A percentile compares a stretch with the other conserved stretches of the same genome.
Evolutionary conservation across 1,140 invertebrate species (phyloP).

Genomic region (Metaphire vulgaris): DNA sequence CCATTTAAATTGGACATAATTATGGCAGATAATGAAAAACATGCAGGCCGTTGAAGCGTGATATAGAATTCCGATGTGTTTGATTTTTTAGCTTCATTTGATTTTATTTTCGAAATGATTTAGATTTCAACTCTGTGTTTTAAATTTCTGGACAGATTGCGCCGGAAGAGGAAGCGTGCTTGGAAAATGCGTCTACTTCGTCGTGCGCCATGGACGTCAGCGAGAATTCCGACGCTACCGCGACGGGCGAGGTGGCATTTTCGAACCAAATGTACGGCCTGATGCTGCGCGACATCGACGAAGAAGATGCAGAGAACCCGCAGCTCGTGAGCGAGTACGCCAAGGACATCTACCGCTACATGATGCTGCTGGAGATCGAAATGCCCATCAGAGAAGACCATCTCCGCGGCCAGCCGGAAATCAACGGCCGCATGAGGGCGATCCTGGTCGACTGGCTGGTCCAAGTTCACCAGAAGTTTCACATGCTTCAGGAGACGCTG

Average conservation of each 20-base stretch:
- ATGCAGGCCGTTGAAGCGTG: background rate
- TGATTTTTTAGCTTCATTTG: background rate
- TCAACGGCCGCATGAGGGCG: slow-evolving; percentile 76
- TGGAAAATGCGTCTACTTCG: background rate
- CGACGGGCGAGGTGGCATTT: background rate
- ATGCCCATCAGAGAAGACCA: slow-evolving; percentile 43
- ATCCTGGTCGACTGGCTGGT: slow-evolving; percentile 85
- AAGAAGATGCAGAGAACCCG: slow-evolving; percentile 66
- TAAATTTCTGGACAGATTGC: background rate
- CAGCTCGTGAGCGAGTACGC: slow-evolving; percentile 73
- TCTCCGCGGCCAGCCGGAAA: slow-evolving; percentile 60
- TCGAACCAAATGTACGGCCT: background rate
- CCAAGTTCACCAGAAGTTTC: slow-evolving; percentile 82
- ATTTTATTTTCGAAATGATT: background rate
- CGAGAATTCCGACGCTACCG: background rate
- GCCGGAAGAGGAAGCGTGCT: background rate
- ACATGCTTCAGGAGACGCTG: slow-evolving; percentile 80
- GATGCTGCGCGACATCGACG: slow-evolving; percentile 61
- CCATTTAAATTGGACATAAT: no score
- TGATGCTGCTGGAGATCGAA: slow-evolving; percentile 65
- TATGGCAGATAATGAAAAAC: background rate
- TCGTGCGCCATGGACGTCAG: background rate
- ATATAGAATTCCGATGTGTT: background rate
- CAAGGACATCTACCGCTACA: slow-evolving; percentile 75
- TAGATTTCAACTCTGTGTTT: background rate